These are phyloP conservation scores for Alentia gelatinosa DNA, from an alignment of 2,888 invertebrate genomes.

Conservation along the genomic window DNA sequence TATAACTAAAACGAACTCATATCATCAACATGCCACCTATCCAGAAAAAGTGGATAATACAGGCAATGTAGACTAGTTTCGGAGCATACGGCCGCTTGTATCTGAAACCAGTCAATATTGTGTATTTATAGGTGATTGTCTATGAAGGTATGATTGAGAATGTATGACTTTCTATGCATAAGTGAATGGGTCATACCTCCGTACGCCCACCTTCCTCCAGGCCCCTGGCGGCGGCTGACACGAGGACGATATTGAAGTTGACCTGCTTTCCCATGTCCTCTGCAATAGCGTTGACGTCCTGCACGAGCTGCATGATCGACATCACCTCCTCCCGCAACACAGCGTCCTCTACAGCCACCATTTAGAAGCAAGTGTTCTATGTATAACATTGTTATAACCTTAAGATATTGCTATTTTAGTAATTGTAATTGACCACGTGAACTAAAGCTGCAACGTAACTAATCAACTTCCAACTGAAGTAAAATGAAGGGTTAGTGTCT, in stretches of 20 bases:
- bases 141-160: no score
- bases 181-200: slow-evolving; percentile 66
- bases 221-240: slow-evolving; percentile 65
- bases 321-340: slow-evolving; percentile 66
- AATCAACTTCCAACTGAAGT: background rate
- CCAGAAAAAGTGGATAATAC: no score
- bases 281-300: slow-evolving; percentile 66
- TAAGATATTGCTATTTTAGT: no score
- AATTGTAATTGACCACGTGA: no score
- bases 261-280: slow-evolving; percentile 63
- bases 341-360: slow-evolving; percentile 58
- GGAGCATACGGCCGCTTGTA: no score
- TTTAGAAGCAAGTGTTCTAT: no score
- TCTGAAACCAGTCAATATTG: no score
- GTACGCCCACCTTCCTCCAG: slow-evolving; percentile 62
- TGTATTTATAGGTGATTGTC: no score
- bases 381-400: background rate
- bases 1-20: no score
- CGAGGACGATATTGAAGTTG: slow-evolving; percentile 62
- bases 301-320: slow-evolving; percentile 65
- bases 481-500: background rate
- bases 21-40: no score
- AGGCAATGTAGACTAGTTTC: no score
- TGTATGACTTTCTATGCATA: no score
- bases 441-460: background rate